A percentile compares a stretch with the other conserved stretches of the same genome.
phyloP scores from a whole-genome alignment of 2,888 invertebrate species.

The Pyralis farinalis region DNA sequence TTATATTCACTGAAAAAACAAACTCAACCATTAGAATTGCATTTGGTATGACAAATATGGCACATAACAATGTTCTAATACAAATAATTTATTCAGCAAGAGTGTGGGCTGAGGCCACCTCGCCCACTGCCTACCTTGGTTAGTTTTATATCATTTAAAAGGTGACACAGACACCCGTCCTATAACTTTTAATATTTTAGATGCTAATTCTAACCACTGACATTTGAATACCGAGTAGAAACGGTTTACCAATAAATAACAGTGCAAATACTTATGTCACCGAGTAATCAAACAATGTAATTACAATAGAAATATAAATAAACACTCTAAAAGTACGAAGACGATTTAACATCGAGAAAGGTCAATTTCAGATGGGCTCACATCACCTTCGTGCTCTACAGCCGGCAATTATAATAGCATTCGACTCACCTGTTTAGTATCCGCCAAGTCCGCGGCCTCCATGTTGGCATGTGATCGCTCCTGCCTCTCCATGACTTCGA shows the following conservation, averaged over 20 bases:
- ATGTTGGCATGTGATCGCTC: slow-evolving; percentile 80
- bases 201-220: background rate
- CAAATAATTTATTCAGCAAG: slow-evolving; percentile 69
- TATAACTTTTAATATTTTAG: slow-evolving; percentile 1
- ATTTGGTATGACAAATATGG: slow-evolving; percentile 57
- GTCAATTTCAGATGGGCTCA: slow-evolving; percentile 34
- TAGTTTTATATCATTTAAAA: slow-evolving; percentile 45
- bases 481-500: slow-evolving; percentile 71
- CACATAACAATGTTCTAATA: slow-evolving; percentile 67
- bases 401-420: slow-evolving; percentile 62
- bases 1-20: slow-evolving; percentile 30
- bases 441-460: slow-evolving; percentile 83
- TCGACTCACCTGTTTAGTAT: slow-evolving; percentile 83
- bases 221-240: slow-evolving; percentile 4
- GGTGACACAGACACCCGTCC: slow-evolving; percentile 25
- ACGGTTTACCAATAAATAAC: slow-evolving; percentile 1
- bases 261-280: slow-evolving; percentile 5
- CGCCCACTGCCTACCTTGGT: slow-evolving; percentile 74
- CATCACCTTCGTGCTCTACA: slow-evolving; percentile 32
- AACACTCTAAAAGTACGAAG: slow-evolving; percentile 29
- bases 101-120: slow-evolving; percentile 67
- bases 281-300: slow-evolving; percentile 2
- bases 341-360: slow-evolving; percentile 39
- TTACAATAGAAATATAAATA: background rate
- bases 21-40: slow-evolving; percentile 40